These are phyloP conservation scores for Metallyticus violacea DNA, from an alignment of 2,888 invertebrate species.

Conservation along the genomic window DNA sequence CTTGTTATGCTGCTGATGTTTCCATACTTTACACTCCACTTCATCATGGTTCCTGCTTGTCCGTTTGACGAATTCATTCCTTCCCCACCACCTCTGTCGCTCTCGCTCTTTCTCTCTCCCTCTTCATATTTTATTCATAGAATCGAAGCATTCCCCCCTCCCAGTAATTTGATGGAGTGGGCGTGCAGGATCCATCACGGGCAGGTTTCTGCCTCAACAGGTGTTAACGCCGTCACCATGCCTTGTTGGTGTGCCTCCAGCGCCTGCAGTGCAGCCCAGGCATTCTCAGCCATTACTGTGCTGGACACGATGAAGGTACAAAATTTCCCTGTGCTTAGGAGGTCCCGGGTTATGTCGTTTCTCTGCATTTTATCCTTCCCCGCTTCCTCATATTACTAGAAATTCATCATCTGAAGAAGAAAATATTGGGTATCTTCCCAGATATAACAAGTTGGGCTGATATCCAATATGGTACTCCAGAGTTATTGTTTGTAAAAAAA, in stretches of 20 bases:
- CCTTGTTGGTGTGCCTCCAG: neutral
- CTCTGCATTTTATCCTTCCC: too few relatives aligned
- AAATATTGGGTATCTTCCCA: too few relatives aligned
- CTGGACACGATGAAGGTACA: neutral
- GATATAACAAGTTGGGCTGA: too few relatives aligned
- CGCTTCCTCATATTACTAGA: too few relatives aligned
- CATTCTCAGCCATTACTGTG: neutral
- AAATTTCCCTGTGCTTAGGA: too few relatives aligned
- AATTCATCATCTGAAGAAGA: too few relatives aligned
- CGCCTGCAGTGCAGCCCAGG: neutral
- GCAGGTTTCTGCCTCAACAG: neutral
- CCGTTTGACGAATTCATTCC: conserved; percentile 28
- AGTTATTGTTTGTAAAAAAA: too few relatives aligned
- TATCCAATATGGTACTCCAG: too few relatives aligned
- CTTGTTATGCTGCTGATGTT: conserved; percentile 29
- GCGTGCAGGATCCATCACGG: conserved; percentile 14
- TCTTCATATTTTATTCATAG: conserved; percentile 33
- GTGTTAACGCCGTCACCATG: neutral
- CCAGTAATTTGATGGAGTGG: conserved; percentile 31
- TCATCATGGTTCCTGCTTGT: conserved; percentile 23
- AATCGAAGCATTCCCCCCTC: conserved; percentile 11
- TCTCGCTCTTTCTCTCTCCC: neutral
- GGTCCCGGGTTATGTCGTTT: too few relatives aligned
- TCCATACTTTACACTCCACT: conserved; percentile 29
- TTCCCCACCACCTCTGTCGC: neutral